phyloP scores from a whole-genome alignment of 2,113 vertebrate genomes.

The Cyphomyrus plagiostoma region DNA sequence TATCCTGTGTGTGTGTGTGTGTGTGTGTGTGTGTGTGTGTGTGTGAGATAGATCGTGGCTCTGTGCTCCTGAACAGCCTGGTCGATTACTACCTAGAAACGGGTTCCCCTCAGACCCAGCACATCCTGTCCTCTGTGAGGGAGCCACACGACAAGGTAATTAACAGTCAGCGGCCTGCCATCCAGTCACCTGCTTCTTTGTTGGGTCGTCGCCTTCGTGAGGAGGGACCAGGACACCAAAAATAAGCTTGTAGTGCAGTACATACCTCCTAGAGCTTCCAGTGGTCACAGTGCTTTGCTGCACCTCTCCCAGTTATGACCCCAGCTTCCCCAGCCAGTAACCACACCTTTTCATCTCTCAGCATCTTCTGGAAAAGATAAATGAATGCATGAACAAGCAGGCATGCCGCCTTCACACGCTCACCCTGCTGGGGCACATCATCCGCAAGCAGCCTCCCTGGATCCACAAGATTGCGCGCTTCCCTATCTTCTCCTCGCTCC shows the following conservation, averaged over 20 bases:
- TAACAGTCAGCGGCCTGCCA: neutral
- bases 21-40: neutral
- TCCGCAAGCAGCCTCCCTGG: constrained; percentile 86
- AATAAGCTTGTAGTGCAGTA: neutral
- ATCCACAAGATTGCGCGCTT: constrained; percentile 87
- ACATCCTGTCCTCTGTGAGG: constrained; percentile 81
- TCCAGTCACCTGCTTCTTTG: neutral
- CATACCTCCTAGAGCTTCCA: neutral
- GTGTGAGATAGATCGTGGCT: constrained; percentile 72
- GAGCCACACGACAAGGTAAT: constrained; percentile 94
- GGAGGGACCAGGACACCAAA: neutral
- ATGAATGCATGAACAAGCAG: constrained; percentile 77
- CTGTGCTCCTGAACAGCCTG: constrained; percentile 76
- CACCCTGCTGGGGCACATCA: constrained; percentile 80
- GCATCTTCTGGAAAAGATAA: constrained; percentile 91
- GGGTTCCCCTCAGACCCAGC: constrained; percentile 72
- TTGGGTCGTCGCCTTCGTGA: neutral
- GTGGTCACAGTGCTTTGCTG: neutral
- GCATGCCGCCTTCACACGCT: constrained; percentile 70
- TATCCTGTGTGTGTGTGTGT: neutral
- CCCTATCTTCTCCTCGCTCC: constrained; percentile 74
- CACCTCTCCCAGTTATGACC: neutral
- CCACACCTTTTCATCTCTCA: constrained; percentile 31
- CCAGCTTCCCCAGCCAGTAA: neutral
- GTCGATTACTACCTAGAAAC: constrained; percentile 89